phyloP scores from a whole-genome alignment of 2,113 vertebrate species.

The sheep (Ovis aries) region DNA sequence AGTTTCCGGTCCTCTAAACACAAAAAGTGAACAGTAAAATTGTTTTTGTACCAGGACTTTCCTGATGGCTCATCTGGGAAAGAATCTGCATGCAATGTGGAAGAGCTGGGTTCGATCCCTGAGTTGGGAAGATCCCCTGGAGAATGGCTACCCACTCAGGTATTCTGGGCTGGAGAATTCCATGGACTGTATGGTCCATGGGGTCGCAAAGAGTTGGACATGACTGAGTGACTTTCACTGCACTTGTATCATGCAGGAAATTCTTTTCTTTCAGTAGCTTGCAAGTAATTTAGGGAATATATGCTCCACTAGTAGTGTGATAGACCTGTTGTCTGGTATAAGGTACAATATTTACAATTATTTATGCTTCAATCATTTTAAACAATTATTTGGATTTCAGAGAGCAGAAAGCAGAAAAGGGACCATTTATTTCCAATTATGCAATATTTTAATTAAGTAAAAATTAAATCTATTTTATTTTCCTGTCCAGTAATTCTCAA shows the following conservation, averaged over 20 bases:
- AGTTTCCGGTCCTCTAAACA: not conserved
- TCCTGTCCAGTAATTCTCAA: not conserved
- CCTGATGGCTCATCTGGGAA: not conserved
- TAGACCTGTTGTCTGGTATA: constrained; percentile 8
- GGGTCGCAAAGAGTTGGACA: not conserved
- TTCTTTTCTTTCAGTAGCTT: constrained; percentile 8
- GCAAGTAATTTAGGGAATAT: not conserved
- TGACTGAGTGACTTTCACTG: not conserved
- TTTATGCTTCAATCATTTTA: constrained; percentile 32
- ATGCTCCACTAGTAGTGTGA: not conserved
- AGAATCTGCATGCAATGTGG: not conserved
- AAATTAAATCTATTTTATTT: not conserved
- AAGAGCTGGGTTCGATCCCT: not conserved
- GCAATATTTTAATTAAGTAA: constrained; percentile 32
- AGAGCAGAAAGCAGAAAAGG: not conserved
- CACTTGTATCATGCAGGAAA: not conserved
- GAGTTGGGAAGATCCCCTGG: not conserved
- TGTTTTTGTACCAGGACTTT: not conserved
- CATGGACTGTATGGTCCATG: not conserved
- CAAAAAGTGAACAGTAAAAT: not conserved
- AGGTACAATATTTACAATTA: constrained; percentile 12
- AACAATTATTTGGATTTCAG: not conserved
- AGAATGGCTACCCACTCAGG: not conserved
- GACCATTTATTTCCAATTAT: constrained; percentile 14
- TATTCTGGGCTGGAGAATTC: not conserved